Evolutionary conservation across 2,888 invertebrate genomes (phyloP).

Genomic region (Stomorhina lunata): DNA sequence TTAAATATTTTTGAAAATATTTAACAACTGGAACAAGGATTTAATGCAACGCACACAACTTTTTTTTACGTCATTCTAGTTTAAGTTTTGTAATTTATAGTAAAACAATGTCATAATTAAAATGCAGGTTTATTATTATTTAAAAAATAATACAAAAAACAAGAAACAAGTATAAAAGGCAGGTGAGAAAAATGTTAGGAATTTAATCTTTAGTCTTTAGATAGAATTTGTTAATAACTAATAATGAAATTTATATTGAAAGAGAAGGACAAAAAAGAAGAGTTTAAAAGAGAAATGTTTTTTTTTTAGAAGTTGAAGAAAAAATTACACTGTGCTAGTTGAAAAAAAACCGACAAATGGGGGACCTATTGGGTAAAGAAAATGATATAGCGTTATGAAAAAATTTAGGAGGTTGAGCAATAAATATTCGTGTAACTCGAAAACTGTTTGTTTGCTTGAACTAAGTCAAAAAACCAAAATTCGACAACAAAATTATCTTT

Average conservation of each 20-base stretch:
- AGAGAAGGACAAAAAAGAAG: no score
- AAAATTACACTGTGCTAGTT: no score
- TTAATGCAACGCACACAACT: constrained; percentile 31
- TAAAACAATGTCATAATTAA: not conserved
- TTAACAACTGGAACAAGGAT: constrained; percentile 34
- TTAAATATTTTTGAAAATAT: constrained; percentile 4
- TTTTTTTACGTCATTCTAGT: not conserved
- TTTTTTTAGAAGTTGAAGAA: no score
- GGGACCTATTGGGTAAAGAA: no score
- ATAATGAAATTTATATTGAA: no score
- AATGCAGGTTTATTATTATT: constrained; percentile 22
- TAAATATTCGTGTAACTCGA: no score
- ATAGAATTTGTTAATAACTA: not conserved
- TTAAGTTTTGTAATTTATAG: constrained; percentile 14
- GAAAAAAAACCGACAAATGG: no score
- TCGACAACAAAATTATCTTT: no score
- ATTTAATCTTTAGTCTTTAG: not conserved
- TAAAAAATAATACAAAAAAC: constrained; percentile 3
- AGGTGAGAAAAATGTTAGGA: not conserved
- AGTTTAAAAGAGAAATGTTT: not conserved
- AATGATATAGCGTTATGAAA: no score
- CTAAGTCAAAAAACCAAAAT: no score
- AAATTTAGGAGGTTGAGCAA: no score
- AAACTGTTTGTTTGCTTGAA: no score
- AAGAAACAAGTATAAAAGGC: not conserved